phyloP scores from a whole-genome alignment of 2,888 invertebrate species.

The Colostygia pectinataria region DNA sequence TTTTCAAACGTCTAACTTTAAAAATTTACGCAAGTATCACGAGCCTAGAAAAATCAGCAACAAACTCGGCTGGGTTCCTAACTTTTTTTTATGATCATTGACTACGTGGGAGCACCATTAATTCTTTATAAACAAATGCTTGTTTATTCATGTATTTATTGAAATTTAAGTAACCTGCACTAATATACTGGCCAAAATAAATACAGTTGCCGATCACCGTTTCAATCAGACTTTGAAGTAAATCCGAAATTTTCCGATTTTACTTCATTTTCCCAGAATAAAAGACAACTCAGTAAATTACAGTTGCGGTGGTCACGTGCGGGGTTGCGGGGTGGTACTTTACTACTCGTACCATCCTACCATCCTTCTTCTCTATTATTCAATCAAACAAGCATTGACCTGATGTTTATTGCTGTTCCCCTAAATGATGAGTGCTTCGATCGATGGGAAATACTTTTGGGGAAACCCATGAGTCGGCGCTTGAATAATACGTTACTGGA shows the following conservation, averaged over 20 bases:
- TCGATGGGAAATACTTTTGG: constrained; percentile 59
- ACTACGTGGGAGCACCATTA: too few relatives aligned
- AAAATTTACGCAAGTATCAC: too few relatives aligned
- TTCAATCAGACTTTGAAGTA: constrained; percentile 2
- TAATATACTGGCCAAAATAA: not conserved
- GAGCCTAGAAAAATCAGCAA: too few relatives aligned
- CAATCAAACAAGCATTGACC: constrained; percentile 60
- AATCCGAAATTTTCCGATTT: constrained; percentile 14
- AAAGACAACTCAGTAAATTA: constrained; percentile 36
- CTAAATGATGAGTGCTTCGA: constrained; percentile 58
- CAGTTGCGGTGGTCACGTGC: constrained; percentile 41
- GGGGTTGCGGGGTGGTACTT: constrained; percentile 33
- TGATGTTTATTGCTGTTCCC: constrained; percentile 63
- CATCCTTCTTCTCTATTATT: constrained; percentile 57
- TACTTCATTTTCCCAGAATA: constrained; percentile 22
- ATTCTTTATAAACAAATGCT: too few relatives aligned
- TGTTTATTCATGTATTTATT: too few relatives aligned
- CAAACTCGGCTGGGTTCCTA: too few relatives aligned
- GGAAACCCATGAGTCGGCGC: constrained; percentile 66
- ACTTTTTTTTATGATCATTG: too few relatives aligned
- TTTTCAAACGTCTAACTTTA: too few relatives aligned
- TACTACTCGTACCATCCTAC: constrained; percentile 41
- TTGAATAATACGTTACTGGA: constrained; percentile 13
- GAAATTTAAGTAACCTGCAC: too few relatives aligned
- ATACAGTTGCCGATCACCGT: not conserved